These are phyloP conservation scores for Poecile montanus DNA, from an alignment of 2,797 vertebrate species.

Conservation along the genomic window DNA sequence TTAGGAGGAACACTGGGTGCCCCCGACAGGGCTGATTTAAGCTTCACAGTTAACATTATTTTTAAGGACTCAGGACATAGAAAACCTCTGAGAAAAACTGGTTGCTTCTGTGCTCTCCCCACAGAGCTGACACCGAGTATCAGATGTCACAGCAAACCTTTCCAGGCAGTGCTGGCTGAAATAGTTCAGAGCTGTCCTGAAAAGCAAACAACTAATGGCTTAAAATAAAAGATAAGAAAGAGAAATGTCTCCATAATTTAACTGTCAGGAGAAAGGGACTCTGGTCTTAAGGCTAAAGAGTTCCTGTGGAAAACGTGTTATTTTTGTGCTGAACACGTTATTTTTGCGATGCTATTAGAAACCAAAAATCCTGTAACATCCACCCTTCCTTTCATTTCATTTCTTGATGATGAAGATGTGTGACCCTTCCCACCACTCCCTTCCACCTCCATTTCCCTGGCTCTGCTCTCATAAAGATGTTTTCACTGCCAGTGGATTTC, in stretches of 20 bases:
- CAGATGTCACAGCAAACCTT: background rate
- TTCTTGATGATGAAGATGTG: background rate
- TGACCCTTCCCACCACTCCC: constrained; percentile 33
- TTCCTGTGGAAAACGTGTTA: background rate
- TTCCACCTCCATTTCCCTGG: background rate
- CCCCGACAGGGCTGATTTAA: background rate
- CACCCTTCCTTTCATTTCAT: background rate
- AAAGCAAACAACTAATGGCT: background rate
- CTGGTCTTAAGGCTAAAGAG: background rate
- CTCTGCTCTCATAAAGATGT: background rate
- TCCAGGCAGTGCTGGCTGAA: background rate
- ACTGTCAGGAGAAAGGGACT: background rate
- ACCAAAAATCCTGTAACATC: background rate
- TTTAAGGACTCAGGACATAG: background rate
- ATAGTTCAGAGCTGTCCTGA: background rate
- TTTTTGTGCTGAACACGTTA: background rate
- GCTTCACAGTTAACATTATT: constrained; percentile 2
- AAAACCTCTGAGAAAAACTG: constrained; percentile 7
- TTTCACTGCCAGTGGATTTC: background rate
- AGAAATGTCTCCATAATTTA: background rate
- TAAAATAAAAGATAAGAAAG: background rate
- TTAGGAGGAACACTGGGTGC: background rate
- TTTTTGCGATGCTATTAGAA: background rate
- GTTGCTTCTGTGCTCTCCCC: background rate
- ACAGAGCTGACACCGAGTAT: background rate